These are phyloP conservation scores for Marmota flaviventris DNA, from an alignment of 2,113 vertebrate genomes.

Conservation along the genomic window DNA sequence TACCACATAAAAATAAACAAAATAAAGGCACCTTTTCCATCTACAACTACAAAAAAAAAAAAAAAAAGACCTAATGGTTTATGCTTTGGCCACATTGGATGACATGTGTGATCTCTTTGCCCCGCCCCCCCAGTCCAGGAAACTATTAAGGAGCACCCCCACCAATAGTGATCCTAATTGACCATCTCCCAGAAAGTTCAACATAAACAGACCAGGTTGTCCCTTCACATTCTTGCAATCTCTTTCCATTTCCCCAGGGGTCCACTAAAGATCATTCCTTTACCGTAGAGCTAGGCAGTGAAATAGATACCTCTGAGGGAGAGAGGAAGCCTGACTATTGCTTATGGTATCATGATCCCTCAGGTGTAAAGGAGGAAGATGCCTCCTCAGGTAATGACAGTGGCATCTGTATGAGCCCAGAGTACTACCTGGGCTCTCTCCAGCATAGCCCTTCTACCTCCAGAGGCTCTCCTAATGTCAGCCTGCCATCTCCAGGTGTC, in stretches of 20 bases:
- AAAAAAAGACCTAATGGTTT: no score
- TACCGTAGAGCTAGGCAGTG: constrained; percentile 92
- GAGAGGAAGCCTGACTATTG: constrained; percentile 86
- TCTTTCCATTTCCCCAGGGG: constrained; percentile 81
- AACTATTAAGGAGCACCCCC: constrained; percentile 81
- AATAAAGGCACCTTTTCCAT: no score
- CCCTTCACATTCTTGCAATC: constrained; percentile 84
- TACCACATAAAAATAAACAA: not conserved
- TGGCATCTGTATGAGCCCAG: constrained; percentile 89
- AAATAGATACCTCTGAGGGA: constrained; percentile 91
- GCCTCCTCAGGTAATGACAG: constrained; percentile 89
- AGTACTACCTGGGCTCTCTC: constrained; percentile 87
- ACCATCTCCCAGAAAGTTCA: no score
- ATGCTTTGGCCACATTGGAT: constrained; percentile 93
- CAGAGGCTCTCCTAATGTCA: constrained; percentile 78
- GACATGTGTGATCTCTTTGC: constrained; percentile 91
- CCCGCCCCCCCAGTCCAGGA: constrained; percentile 83
- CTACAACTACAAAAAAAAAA: no score
- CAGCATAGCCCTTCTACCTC: constrained; percentile 86
- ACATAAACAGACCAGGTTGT: constrained; percentile 81
- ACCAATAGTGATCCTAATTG: constrained; percentile 77
- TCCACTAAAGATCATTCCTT: constrained; percentile 88
- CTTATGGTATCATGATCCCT: constrained; percentile 81
- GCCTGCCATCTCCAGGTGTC: constrained; percentile 85
- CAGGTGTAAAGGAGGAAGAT: constrained; percentile 89